A percentile compares a stretch with the other conserved stretches of the same genome.
These are phyloP conservation scores for Eustalomyia histrio DNA, from an alignment of 2,888 invertebrate genomes.

Conservation along the genomic window DNA sequence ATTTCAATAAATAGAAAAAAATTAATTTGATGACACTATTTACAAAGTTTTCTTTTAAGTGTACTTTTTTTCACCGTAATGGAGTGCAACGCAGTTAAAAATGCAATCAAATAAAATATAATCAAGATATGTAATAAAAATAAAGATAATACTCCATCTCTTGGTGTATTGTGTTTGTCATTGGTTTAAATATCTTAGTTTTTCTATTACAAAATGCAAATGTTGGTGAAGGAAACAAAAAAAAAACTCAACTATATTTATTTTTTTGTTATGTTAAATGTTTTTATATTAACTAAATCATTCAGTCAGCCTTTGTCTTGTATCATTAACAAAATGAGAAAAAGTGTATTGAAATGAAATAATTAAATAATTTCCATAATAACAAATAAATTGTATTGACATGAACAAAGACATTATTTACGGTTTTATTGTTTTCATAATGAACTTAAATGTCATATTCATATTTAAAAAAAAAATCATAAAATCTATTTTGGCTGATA, in stretches of 20 bases:
- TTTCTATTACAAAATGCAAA: constrained; percentile 45
- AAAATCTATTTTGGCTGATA: too few species aligned
- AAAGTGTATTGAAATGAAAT: constrained; percentile 2
- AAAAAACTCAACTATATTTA: background rate
- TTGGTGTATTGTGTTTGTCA: background rate
- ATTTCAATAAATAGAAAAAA: too few species aligned
- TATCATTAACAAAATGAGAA: background rate
- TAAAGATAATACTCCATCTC: background rate
- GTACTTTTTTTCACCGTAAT: background rate
- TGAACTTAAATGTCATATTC: constrained; percentile 12
- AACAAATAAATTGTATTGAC: constrained; percentile 10
- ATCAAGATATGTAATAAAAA: background rate
- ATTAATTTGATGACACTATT: too few species aligned
- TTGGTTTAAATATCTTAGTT: constrained; percentile 2
- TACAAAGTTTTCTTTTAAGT: too few species aligned
- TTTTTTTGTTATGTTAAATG: constrained; percentile 14
- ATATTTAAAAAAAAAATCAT: background rate
- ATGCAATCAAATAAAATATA: constrained; percentile 5
- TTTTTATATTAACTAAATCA: constrained; percentile 5
- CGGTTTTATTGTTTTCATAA: constrained; percentile 20
- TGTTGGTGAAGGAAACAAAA: constrained; percentile 13
- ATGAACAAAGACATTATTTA: constrained; percentile 47
- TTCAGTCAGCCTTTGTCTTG: background rate
- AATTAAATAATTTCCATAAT: constrained; percentile 5
- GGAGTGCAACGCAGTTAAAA: constrained; percentile 11